Conservation (phyloP, 2,797 vertebrate genomes). For the Crocidura indochinensis region DNA sequence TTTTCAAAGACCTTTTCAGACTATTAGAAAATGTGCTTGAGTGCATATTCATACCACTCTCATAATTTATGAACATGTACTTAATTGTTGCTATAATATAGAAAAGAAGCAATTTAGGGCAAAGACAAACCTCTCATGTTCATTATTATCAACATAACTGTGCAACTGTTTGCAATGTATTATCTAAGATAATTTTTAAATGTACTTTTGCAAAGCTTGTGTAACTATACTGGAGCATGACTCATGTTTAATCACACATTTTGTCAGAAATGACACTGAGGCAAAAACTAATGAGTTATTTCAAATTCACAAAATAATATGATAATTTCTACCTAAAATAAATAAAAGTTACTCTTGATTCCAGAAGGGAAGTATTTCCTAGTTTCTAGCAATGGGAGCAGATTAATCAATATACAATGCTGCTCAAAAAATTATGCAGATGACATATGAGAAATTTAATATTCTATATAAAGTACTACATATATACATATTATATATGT, state of each 20-base stretch:
- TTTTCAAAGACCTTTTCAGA: not conserved
- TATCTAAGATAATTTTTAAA: conserved; percentile 11
- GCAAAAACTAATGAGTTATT: too few species aligned
- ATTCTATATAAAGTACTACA: not conserved
- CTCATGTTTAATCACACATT: not conserved
- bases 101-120: not conserved
- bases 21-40: not conserved
- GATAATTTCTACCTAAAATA: not conserved
- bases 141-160: not conserved
- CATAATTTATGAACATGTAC: not conserved
- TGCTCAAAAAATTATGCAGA: not conserved
- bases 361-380: not conserved
- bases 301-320: too few species aligned
- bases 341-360: not conserved
- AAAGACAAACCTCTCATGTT: not conserved
- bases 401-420: not conserved
- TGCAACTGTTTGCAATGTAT: not conserved
- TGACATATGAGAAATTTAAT: not conserved
- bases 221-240: not conserved
- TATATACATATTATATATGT: not conserved
- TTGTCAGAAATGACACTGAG: too few species aligned
- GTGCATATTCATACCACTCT: not conserved
- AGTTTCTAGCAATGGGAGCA: not conserved
- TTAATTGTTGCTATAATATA: not conserved
- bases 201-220: not conserved